Evolutionary conservation across 1,140 invertebrate genomes (phyloP).

Genomic region (Aethina tumida): DNA sequence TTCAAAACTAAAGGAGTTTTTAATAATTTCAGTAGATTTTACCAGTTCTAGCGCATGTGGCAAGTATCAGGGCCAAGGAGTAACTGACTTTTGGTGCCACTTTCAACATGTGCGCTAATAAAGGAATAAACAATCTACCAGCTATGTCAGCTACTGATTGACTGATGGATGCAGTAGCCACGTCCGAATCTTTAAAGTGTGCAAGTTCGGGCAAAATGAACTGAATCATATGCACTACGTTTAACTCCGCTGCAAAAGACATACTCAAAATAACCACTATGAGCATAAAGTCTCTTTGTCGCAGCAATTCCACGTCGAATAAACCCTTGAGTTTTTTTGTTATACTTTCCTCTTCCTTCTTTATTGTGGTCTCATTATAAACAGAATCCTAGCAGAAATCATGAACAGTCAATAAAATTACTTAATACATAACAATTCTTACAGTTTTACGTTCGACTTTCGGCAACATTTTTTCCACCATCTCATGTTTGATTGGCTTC

Average conservation of each 20-base stretch:
- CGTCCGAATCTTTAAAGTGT: constrained; percentile 23
- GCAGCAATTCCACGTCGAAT: background rate
- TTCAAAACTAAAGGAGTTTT: constrained; percentile 1
- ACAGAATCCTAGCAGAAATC: no score
- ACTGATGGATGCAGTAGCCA: constrained; percentile 33
- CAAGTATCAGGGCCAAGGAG: constrained; percentile 30
- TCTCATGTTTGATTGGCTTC: constrained; percentile 15
- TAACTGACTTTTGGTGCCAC: constrained; percentile 33
- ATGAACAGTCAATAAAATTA: background rate
- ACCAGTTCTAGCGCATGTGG: constrained; percentile 33
- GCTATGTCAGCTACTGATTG: constrained; percentile 32
- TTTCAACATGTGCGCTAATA: constrained; percentile 28
- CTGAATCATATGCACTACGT: constrained; percentile 34
- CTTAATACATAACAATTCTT: background rate
- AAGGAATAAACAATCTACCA: constrained; percentile 33
- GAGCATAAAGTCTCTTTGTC: background rate
- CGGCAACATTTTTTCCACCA: no score
- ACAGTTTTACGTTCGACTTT: background rate
- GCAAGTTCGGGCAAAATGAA: constrained; percentile 34
- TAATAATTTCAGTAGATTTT: constrained; percentile 12
- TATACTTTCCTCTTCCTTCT: no score
- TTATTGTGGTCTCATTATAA: no score
- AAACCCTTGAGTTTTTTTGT: background rate
- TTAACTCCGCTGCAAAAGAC: constrained; percentile 38
- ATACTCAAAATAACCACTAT: constrained; percentile 22